A percentile compares a stretch with the other conserved stretches of the same genome.
These are phyloP conservation scores for Maconellicoccus hirsutus DNA, from an alignment of 1,140 invertebrate species.

Conservation along the genomic window DNA sequence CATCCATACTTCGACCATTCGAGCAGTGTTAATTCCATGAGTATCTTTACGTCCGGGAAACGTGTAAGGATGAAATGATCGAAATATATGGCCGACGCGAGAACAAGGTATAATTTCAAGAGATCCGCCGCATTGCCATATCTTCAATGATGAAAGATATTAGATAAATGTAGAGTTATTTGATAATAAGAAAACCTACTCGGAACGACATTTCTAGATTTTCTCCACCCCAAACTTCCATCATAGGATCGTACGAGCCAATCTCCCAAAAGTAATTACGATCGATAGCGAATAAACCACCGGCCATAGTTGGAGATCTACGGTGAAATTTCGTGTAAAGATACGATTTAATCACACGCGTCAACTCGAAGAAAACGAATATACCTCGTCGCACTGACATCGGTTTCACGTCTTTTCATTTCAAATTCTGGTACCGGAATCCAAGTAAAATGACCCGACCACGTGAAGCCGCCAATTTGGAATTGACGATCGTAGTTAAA, in stretches of 20 bases:
- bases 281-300: constrained; percentile 87
- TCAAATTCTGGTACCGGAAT: neutral
- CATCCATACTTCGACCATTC: constrained; percentile 87
- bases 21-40: constrained; percentile 72
- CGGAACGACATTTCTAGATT: constrained; percentile 90
- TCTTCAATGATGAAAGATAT: constrained; percentile 46
- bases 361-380: too few relatives aligned
- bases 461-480: constrained; percentile 95
- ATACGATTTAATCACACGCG: too few relatives aligned
- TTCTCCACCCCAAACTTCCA: constrained; percentile 90
- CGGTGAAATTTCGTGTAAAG: too few relatives aligned
- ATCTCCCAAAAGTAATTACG: constrained; percentile 79
- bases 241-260: constrained; percentile 79
- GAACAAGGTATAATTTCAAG: constrained; percentile 93
- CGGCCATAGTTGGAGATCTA: constrained; percentile 90
- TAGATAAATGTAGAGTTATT: neutral
- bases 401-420: neutral
- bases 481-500: constrained; percentile 82
- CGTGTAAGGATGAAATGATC: constrained; percentile 83
- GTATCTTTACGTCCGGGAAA: constrained; percentile 75
- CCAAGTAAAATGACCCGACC: constrained; percentile 87
- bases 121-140: constrained; percentile 95
- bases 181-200: too few relatives aligned
- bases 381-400: neutral
- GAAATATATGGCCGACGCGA: constrained; percentile 95